Base-by-base conservation (phyloP, 2,888 invertebrate genomes). In the Psylliodes chrysocephalus region DNA sequence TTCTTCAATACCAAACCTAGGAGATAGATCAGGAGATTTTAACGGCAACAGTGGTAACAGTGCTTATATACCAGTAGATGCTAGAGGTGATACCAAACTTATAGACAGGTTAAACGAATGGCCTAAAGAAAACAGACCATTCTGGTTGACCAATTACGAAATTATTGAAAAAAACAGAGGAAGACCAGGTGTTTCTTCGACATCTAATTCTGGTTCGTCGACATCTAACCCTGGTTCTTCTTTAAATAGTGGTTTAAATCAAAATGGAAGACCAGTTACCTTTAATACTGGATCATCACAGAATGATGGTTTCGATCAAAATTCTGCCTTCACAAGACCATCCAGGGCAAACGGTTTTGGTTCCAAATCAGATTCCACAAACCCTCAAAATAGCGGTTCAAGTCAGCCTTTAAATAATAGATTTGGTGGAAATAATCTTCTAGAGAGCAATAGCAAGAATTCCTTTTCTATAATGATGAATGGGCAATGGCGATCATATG, bases 61-160 rank as follows among this genome's bases (percentile, higher is more conserved):
- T 0, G 81, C 84, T 0, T 84, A 85, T 6, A 8, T 90, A 22
- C 91, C 91, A 0, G 76, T 89, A 1, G 90, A 91, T 80, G 91
- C 91, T 0, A 83, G 85, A 28, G 90, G 90, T 0, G 90, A 92
- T 73, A 78, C 79, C 44, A 84, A 86, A 1, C 79, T 89, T 2
- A 82, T 91, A 0, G 85, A 90, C 42, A 82, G 88, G 12, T 82
- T 91, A 22, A 88, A 86, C 75, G 84, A 85, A 33, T 85, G 89
- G 79, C 91, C 91, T 0, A 78, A 85, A 54, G 90, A 91, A 68
- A 83, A 89, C 42, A 87, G 88, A 67, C 92, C 92, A 0, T 92
- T 90, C 80, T 91, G 91, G 91, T 86, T 87, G 63, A 77, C 91
- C 55, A 92, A 92, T 77, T 88, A 89, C 79, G 85, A 88, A 71